Conservation (phyloP, 37 sponge, comb jelly and placozoan species). For the Halisarca cf. caerulea region DNA sequence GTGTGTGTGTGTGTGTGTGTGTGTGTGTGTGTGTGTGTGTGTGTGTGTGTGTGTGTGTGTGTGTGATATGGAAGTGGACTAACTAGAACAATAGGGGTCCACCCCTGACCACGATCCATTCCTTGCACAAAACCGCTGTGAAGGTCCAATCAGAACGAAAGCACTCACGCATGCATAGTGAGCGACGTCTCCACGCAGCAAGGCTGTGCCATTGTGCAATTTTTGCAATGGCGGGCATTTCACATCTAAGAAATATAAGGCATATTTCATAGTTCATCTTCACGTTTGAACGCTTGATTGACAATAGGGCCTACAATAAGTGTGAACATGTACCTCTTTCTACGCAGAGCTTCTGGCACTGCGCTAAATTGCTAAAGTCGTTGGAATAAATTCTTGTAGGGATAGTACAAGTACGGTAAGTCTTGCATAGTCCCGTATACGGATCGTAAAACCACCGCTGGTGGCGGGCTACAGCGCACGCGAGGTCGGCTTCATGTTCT, state of each 20-base stretch:
- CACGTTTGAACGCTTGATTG: neutral
- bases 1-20: neutral
- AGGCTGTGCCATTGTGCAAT: neutral
- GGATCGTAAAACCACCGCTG: conserved; percentile 5
- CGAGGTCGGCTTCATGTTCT: neutral
- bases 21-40: conserved; percentile 2
- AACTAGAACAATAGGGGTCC: too few relatives aligned
- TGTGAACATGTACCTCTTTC: neutral
- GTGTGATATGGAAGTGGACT: too few relatives aligned
- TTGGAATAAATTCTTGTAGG: conserved; percentile 1
- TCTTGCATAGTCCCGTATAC: neutral
- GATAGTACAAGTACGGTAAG: neutral
- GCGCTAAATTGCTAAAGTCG: neutral
- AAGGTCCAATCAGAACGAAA: neutral
- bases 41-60: conserved; percentile 7
- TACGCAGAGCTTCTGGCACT: neutral
- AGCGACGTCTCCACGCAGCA: neutral
- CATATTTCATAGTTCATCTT: neutral
- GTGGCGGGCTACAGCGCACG: neutral
- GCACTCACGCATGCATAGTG: neutral
- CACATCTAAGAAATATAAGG: neutral
- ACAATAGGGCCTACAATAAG: too few relatives aligned
- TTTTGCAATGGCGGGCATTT: neutral
- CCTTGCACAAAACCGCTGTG: neutral
- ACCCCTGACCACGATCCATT: conserved; percentile 14